Percentiles rank a stretch among this genome's conserved stretches.
phyloP scores from a whole-genome alignment of 1,140 invertebrate genomes.

The Branchinecta lindahli region DNA sequence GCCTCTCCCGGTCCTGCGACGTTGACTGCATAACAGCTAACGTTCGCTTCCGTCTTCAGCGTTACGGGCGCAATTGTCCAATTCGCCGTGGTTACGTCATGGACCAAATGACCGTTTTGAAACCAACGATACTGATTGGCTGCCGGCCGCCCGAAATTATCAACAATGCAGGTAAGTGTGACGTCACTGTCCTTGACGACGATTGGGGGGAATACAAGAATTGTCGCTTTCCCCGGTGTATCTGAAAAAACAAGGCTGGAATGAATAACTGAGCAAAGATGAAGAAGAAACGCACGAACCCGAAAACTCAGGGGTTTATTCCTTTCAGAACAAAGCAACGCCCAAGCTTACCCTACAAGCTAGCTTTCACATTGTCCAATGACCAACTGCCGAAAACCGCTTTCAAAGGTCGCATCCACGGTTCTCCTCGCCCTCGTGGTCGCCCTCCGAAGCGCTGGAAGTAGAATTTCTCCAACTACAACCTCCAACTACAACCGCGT shows the following conservation, averaged over 20 bases:
- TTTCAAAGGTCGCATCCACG: too few species aligned
- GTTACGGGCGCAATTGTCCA: constrained; percentile 63
- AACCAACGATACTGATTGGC: constrained; percentile 58
- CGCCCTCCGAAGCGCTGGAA: too few species aligned
- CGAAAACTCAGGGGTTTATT: too few species aligned
- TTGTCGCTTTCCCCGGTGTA: constrained; percentile 52
- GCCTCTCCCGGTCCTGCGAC: constrained; percentile 57
- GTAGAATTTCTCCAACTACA: too few species aligned
- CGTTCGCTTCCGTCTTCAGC: constrained; percentile 64
- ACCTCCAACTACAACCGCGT: too few species aligned
- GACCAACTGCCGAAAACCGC: too few species aligned
- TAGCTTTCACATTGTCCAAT: too few species aligned
- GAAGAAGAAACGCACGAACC: too few species aligned
- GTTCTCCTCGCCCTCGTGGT: too few species aligned
- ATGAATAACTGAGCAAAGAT: too few species aligned
- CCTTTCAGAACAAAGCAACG: too few species aligned
- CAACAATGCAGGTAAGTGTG: constrained; percentile 59
- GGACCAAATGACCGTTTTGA: constrained; percentile 50
- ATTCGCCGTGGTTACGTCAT: constrained; percentile 50
- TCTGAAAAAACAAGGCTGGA: constrained; percentile 33
- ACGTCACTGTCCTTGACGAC: constrained; percentile 63
- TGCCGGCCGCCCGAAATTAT: constrained; percentile 58
- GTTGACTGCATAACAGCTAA: constrained; percentile 67
- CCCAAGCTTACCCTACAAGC: too few species aligned
- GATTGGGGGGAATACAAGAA: constrained; percentile 49